These are phyloP conservation scores for Drosophila lutescens DNA, from an alignment of 2,888 invertebrate species.

Conservation along the genomic window DNA sequence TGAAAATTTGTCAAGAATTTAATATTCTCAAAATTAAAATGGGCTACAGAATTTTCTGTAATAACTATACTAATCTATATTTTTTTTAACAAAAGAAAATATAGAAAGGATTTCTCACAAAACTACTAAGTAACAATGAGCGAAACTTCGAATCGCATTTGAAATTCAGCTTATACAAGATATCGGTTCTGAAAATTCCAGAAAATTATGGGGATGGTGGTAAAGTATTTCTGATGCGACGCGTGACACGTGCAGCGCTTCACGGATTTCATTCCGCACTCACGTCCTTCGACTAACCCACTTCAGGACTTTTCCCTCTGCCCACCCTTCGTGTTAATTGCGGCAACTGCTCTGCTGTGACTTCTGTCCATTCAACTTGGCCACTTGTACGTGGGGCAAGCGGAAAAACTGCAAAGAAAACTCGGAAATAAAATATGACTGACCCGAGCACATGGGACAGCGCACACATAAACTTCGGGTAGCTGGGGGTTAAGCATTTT, in stretches of 20 bases:
- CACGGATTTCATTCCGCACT: conserved; percentile 59
- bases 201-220: neutral
- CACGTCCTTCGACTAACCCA: conserved; percentile 46
- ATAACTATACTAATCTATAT: too few relatives aligned
- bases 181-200: neutral
- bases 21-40: neutral
- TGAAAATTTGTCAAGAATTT: conserved; percentile 50
- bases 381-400: conserved; percentile 27
- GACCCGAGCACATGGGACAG: conserved; percentile 59
- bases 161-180: neutral
- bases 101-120: too few relatives aligned
- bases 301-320: conserved; percentile 8
- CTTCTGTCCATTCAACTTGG: conserved; percentile 60
- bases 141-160: neutral
- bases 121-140: too few relatives aligned
- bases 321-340: conserved; percentile 60
- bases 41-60: neutral
- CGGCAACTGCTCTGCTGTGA: conserved; percentile 57
- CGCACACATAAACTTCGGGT: conserved; percentile 32
- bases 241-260: conserved; percentile 62
- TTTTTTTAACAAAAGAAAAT: neutral
- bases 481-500: conserved; percentile 48
- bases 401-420: conserved; percentile 33
- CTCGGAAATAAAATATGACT: conserved; percentile 61
- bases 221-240: conserved; percentile 11